These are phyloP conservation scores for Plusia festucae DNA, from an alignment of 2,888 invertebrate species.

Conservation along the genomic window DNA sequence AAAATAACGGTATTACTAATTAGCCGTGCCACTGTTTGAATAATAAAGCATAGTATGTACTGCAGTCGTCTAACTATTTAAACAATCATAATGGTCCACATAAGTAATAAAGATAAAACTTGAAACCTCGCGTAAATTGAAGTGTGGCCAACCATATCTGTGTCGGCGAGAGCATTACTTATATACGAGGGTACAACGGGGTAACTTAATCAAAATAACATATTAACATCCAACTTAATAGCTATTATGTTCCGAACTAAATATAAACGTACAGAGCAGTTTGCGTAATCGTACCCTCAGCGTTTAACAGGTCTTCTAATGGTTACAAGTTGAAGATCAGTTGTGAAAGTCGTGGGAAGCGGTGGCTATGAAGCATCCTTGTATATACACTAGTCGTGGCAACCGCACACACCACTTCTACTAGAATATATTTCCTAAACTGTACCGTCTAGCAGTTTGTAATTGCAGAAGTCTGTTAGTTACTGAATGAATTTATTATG, in stretches of 20 bases:
- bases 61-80: conserved; percentile 21
- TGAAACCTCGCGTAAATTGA: conserved; percentile 33
- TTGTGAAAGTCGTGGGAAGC: conserved; percentile 57
- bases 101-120: conserved; percentile 39
- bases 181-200: conserved; percentile 55
- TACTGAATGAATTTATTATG: conserved; percentile 52
- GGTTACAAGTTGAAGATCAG: conserved; percentile 62
- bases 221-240: conserved; percentile 62
- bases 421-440: conserved; percentile 72
- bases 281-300: conserved; percentile 60
- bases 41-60: background rate
- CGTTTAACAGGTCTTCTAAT: conserved; percentile 64
- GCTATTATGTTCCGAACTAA: conserved; percentile 60
- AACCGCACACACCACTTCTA: conserved; percentile 71
- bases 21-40: background rate
- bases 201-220: conserved; percentile 63
- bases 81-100: conserved; percentile 35
- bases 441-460: conserved; percentile 70
- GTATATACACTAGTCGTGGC: conserved; percentile 56
- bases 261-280: conserved; percentile 58
- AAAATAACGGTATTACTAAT: conserved; percentile 5
- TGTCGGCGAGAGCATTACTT: conserved; percentile 44
- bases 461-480: conserved; percentile 71
- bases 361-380: conserved; percentile 50
- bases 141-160: conserved; percentile 40